Base-by-base conservation (phyloP, 2,888 invertebrate species). In the Aphrophora alni region DNA sequence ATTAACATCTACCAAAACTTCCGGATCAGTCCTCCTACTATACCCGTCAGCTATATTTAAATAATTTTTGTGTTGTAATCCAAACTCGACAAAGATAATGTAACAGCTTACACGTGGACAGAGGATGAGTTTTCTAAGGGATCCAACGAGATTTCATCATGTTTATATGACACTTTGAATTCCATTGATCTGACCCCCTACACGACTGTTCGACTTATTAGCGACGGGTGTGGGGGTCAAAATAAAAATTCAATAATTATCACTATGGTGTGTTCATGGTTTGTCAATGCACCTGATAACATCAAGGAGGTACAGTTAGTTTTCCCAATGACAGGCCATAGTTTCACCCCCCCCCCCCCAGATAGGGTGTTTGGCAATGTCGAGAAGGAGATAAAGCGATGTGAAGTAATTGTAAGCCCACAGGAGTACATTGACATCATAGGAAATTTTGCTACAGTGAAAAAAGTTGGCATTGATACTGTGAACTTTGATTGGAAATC, bases 11-110 rank as follows among this genome's bases (percentile, higher is more conserved):
- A 2, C 87, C 87, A 0, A 86, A 85, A 75, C 82, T 87, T 25
- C 87, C 87, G 0, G 87, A 87, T 79, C 87, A 87, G 83, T 76
- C 85, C 7, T 83, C 86, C 0, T 87, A 88, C 77, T 88, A 87
- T 83, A 83, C 83, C 38, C 82, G 86, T 4, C 87, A 87, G 79
- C 74, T 88, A 7, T 87, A 87, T 81, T 77, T 83, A 7, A 87
- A 87, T 77, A 88, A 88, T 82, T 86, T 87, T 38, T 86, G 87
- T 14, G 82, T 87, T 26, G 86, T 87, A 72, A 80, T 24, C 75
- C 24, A 78, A 82, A 75, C 80, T 87, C 27, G 83, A 81, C 5
- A 77, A 73, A 68, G 81, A 85, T 5, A 86, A 85, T 79, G 85
- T 86, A 12, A 85, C 81, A 74, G 71, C 82, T 21, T 87, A 86